Conservation (phyloP, 2,888 invertebrate genomes). For the Zygogramma bicolorata region DNA sequence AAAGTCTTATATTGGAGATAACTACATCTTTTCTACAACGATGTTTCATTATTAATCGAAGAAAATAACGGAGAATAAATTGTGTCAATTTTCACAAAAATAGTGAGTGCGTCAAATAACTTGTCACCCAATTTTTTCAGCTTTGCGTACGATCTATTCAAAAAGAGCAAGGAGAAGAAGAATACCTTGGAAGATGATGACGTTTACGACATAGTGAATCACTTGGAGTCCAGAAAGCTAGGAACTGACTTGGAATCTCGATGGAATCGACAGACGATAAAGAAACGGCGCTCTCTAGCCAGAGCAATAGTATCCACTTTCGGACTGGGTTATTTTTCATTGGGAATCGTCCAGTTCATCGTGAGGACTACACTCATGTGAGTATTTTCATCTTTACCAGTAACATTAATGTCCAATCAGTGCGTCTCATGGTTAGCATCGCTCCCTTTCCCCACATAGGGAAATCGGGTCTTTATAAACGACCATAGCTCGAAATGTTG, state of each 20-base stretch:
- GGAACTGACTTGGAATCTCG: constrained; percentile 48
- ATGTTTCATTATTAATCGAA: no score
- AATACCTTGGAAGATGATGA: constrained; percentile 74
- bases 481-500: no score
- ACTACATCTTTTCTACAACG: no score
- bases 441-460: no score
- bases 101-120: not conserved
- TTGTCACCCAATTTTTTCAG: constrained; percentile 28
- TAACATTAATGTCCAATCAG: no score
- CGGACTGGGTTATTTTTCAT: constrained; percentile 46
- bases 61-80: not conserved
- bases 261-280: constrained; percentile 38
- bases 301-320: constrained; percentile 44
- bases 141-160: constrained; percentile 64
- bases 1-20: no score
- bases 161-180: constrained; percentile 72
- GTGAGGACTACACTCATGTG: constrained; percentile 52
- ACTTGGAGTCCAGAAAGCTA: constrained; percentile 46
- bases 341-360: constrained; percentile 49
- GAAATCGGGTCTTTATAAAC: no score
- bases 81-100: not conserved
- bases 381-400: no score
- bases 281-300: constrained; percentile 37
- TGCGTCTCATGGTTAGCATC: no score
- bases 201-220: constrained; percentile 68